These are phyloP conservation scores for Fissipunctia ypsillon DNA, from an alignment of 2,888 invertebrate genomes.

Conservation along the genomic window DNA sequence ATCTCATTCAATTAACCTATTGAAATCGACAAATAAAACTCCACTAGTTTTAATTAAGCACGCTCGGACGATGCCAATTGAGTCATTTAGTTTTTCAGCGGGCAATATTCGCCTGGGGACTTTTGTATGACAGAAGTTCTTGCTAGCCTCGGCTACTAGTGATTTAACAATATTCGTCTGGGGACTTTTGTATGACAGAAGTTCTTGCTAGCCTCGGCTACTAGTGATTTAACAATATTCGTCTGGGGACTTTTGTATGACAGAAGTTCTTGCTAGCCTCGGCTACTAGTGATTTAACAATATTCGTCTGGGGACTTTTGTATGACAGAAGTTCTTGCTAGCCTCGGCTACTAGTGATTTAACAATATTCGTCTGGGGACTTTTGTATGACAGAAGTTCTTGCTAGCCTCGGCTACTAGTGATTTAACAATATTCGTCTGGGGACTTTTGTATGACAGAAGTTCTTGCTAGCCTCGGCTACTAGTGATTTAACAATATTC, in stretches of 20 bases:
- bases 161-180: constrained; percentile 3
- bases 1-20: constrained; percentile 59
- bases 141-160: background rate
- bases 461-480: background rate
- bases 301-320: constrained; percentile 4
- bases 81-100: constrained; percentile 47
- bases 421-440: constrained; percentile 7
- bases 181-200: background rate
- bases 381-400: background rate
- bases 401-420: background rate
- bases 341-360: background rate
- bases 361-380: constrained; percentile 7
- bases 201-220: background rate
- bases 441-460: background rate
- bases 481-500: too few relatives aligned
- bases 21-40: constrained; percentile 41
- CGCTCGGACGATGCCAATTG: constrained; percentile 40
- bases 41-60: constrained; percentile 44
- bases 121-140: background rate
- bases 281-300: too few relatives aligned
- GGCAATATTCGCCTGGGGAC: constrained; percentile 9
- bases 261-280: background rate
- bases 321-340: background rate
- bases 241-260: constrained; percentile 1
- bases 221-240: too few relatives aligned